Percentiles rank a stretch among this genome's conserved stretches.
phyloP scores from a whole-genome alignment of 2,113 vertebrate species.

The Tupaia tana region DNA sequence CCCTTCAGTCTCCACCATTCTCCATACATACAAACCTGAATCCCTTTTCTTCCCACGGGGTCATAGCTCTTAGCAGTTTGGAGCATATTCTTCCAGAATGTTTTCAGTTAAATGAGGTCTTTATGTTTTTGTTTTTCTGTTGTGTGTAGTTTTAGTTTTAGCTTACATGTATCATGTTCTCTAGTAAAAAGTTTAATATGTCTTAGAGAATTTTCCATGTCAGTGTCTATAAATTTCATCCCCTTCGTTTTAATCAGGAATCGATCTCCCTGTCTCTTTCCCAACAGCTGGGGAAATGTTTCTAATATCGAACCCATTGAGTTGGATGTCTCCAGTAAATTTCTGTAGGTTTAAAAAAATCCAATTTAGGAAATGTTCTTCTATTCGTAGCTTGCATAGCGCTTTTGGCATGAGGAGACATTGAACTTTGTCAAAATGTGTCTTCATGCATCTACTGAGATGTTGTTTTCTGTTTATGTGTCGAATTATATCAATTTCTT shows the following conservation, averaged over 20 bases:
- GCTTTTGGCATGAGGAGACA: neutral
- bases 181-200: neutral
- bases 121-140: constrained; percentile 22
- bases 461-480: constrained; percentile 13
- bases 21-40: neutral
- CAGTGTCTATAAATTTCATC: neutral
- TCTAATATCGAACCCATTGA: neutral
- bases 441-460: neutral
- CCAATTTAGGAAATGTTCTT: neutral
- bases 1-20: neutral
- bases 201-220: neutral
- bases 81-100: neutral
- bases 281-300: neutral
- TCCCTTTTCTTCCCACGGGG: neutral
- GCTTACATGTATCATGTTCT: neutral
- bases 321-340: neutral
- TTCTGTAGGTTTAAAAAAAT: neutral
- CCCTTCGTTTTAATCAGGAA: neutral
- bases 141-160: constrained; percentile 1
- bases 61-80: neutral
- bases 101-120: constrained; percentile 51
- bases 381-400: neutral
- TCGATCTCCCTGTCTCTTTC: neutral
- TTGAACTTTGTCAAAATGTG: neutral
- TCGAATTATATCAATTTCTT: neutral